phyloP scores from a whole-genome alignment of 1,140 invertebrate genomes.

The Penaeus indicus region DNA sequence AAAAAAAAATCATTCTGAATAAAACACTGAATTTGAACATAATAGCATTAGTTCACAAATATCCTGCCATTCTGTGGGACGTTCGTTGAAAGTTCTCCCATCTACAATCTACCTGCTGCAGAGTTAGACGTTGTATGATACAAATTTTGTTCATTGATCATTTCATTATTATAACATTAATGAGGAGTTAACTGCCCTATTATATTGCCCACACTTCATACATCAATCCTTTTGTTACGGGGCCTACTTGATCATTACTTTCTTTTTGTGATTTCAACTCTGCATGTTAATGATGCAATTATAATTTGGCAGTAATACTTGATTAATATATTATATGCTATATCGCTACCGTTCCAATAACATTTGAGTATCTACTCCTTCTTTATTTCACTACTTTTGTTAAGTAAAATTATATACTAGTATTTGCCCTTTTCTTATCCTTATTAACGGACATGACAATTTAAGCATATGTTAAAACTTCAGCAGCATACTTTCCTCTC shows the following conservation, averaged over 20 bases:
- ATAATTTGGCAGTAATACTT: too few species aligned
- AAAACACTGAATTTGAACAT: too few species aligned
- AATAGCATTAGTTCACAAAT: too few species aligned
- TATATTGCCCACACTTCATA: constrained; percentile 7
- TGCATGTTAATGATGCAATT: background rate
- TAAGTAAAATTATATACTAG: constrained; percentile 29
- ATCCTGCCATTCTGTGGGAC: too few species aligned
- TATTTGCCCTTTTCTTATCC: too few species aligned
- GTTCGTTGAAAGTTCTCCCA: too few species aligned
- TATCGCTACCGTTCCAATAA: background rate
- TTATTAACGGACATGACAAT: too few species aligned
- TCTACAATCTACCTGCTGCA: too few species aligned
- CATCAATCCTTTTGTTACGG: background rate
- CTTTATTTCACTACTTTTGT: constrained; percentile 47
- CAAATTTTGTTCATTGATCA: background rate
- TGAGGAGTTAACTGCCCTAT: constrained; percentile 13
- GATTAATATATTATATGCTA: background rate
- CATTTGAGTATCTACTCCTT: constrained; percentile 32
- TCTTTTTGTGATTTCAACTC: background rate
- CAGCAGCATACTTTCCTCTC: too few species aligned
- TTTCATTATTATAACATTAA: background rate
- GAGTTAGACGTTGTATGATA: background rate
- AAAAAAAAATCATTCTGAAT: too few species aligned
- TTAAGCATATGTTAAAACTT: too few species aligned
- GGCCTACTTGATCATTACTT: background rate